These are phyloP conservation scores for Campoletis raptor DNA, from an alignment of 2,888 invertebrate species.

Conservation along the genomic window DNA sequence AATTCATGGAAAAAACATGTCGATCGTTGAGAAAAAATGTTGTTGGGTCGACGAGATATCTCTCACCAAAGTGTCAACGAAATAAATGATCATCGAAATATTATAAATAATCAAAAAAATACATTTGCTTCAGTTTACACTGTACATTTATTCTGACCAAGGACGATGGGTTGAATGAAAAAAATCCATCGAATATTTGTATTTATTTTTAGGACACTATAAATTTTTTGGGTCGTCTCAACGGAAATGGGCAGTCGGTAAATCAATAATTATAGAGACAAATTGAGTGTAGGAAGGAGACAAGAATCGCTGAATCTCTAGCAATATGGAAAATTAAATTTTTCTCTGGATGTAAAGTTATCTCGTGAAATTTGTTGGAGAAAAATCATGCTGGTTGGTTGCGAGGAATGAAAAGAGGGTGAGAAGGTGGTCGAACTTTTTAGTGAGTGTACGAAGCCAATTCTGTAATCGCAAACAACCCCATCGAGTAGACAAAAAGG, in stretches of 20 bases:
- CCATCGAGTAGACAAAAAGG: slow-evolving; percentile 63
- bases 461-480: slow-evolving; percentile 75
- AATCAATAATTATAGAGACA: slow-evolving; percentile 53
- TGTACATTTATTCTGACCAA: too few species aligned
- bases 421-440: slow-evolving; percentile 43
- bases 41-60: too few species aligned
- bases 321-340: slow-evolving; percentile 68
- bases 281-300: slow-evolving; percentile 6
- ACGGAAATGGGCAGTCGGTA: slow-evolving; percentile 6
- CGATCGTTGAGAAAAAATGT: background rate
- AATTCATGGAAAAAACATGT: background rate
- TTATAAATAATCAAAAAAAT: too few species aligned
- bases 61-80: too few species aligned
- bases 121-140: background rate
- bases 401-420: slow-evolving; percentile 22
- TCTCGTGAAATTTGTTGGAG: slow-evolving; percentile 48
- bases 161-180: too few species aligned
- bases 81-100: too few species aligned
- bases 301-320: slow-evolving; percentile 51
- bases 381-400: slow-evolving; percentile 12
- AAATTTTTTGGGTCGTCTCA: background rate
- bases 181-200: too few species aligned
- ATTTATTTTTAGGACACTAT: background rate
- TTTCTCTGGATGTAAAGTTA: slow-evolving; percentile 51
- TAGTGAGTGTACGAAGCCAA: slow-evolving; percentile 69